Base-by-base conservation (phyloP, 2,797 vertebrate genomes). In the Salarias fasciatus region DNA sequence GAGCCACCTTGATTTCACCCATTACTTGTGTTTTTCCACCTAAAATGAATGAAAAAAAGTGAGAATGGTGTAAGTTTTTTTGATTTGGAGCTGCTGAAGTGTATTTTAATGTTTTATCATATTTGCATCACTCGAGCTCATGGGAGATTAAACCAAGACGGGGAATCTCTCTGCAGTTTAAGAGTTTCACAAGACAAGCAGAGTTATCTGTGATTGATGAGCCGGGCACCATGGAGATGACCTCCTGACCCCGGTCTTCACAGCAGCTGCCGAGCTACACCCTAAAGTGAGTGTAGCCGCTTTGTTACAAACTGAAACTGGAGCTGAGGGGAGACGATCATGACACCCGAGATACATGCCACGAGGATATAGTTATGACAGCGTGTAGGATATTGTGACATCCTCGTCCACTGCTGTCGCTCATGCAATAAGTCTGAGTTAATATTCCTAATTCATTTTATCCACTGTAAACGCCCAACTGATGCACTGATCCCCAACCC, bases 1-100 rank as follows among this genome's bases (percentile, higher is more conserved):
- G 72, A 35, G 97, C 96, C 53, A 99, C 95, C 87, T 99, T 99
- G 70, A 99, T 99, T 93, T 99, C 97, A 61, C 97, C 97, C 92
- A 98, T 97, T 47, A 98, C 92, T 71, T 99, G 97, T 57, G 96
- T 97, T 93, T 98, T 98, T 82, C 94, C 95, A 76, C 89, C 96
- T 97, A 69, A 48, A n/a, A 70, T 56, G 12, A 6, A 67, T 31
- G 6, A 6, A 67, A 2, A 14, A 46, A 12, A 24, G 3, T 1
- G 6, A 6, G 33, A 35, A 24, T 24, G 18, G 18, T 24, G n/a
- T 24, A 2, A 1, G 33, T 15, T 15, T 37, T 24, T n/a, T 24
- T 24, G 11, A 6, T 43, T 49, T 37, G 12, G 3, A 29, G 11
- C 48, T 10, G 59, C 45, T 18, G 11, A 66, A 31, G 37, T 35